Percentiles rank a stretch among this genome's conserved stretches.
Evolutionary conservation across 2,797 vertebrate genomes (phyloP).

Genomic region (Dendrocincla tyrannina): DNA sequence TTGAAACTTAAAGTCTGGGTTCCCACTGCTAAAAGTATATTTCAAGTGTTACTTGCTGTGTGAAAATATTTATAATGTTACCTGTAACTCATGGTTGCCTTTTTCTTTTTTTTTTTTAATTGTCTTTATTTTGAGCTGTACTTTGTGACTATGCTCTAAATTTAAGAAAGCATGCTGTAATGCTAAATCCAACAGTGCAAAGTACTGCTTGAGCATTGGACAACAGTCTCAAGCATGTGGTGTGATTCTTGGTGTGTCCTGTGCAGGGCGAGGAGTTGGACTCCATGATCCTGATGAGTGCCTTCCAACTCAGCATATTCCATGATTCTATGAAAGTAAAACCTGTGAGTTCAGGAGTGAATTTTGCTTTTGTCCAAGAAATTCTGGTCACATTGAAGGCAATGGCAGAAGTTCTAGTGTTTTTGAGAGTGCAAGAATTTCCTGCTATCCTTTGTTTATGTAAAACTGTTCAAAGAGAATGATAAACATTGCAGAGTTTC

Average conservation of each 20-base stretch:
- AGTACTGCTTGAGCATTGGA: background rate
- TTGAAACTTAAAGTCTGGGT: background rate
- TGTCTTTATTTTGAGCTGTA: background rate
- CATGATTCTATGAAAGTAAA: background rate
- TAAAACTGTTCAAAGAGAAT: background rate
- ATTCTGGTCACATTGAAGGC: background rate
- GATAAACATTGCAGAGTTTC: background rate
- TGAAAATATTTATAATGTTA: background rate
- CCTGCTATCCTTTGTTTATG: background rate
- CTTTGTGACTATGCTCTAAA: background rate
- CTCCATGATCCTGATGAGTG: background rate
- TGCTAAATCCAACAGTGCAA: background rate
- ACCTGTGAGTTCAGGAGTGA: background rate
- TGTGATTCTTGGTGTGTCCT: background rate
- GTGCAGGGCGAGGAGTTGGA: fast-evolving
- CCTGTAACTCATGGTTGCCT: background rate
- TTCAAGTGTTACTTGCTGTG: background rate
- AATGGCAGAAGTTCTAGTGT: background rate
- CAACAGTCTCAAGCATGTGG: background rate
- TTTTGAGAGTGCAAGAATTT: background rate
- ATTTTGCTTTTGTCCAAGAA: background rate
- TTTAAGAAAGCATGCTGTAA: background rate
- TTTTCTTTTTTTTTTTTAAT: background rate
- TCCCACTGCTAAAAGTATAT: background rate
- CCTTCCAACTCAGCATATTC: background rate